Evolutionary conservation across 2,113 vertebrate genomes (phyloP).

Genomic region (Donacobius atricapilla): DNA sequence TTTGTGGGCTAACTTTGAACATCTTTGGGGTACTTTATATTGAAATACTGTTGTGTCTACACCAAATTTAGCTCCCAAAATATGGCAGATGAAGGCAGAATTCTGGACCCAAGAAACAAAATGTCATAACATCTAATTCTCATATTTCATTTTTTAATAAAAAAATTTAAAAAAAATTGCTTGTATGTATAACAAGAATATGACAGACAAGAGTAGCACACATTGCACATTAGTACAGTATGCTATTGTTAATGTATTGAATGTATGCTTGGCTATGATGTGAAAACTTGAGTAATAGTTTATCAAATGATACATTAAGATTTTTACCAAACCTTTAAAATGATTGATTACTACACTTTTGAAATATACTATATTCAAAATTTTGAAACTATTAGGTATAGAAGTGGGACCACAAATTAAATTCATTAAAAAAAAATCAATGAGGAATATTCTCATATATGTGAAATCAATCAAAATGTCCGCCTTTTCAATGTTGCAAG

Average conservation of each 20-base stretch:
- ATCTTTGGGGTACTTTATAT: not conserved
- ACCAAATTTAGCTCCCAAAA: not conserved
- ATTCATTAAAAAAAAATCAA: not conserved
- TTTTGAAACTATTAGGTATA: not conserved
- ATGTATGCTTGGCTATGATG: not conserved
- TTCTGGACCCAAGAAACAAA: not conserved
- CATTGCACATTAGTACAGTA: not conserved
- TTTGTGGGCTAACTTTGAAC: not conserved
- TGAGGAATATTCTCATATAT: not conserved
- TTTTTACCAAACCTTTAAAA: not conserved
- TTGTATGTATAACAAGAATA: fast-evolving
- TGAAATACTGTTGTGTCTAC: not conserved
- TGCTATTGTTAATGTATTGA: not conserved
- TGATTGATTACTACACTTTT: not conserved
- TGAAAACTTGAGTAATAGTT: not conserved
- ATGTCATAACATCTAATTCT: not conserved
- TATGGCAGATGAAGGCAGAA: not conserved
- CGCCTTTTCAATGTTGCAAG: not conserved
- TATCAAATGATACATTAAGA: not conserved
- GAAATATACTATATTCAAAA: not conserved
- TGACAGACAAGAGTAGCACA: not conserved
- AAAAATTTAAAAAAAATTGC: not conserved
- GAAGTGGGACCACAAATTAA: not conserved
- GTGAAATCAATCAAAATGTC: not conserved
- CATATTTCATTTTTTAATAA: not conserved